Conservation (phyloP, 2,113 vertebrate species). For the Lagopus muta region DNA sequence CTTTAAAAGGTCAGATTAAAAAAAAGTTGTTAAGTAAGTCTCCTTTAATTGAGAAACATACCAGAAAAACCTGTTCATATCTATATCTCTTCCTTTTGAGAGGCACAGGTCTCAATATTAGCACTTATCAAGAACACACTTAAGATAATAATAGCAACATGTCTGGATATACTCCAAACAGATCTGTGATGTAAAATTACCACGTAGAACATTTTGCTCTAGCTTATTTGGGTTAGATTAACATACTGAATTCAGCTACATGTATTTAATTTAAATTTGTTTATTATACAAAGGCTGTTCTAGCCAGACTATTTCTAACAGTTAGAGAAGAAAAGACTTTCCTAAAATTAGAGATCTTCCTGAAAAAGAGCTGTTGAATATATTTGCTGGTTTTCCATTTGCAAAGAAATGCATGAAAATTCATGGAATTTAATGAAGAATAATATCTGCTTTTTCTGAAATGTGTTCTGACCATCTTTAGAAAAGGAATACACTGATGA, state of each 20-base stretch:
- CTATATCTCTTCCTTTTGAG: constrained; percentile 38
- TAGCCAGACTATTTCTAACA: neutral
- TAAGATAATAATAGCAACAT: constrained; percentile 50
- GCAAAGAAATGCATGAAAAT: neutral
- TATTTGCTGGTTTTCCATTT: neutral
- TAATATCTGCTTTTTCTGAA: neutral
- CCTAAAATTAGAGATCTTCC: neutral
- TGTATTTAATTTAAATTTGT: neutral
- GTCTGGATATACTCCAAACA: constrained; percentile 50
- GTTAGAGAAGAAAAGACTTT: neutral
- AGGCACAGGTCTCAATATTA: constrained; percentile 47
- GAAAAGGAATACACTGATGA: neutral
- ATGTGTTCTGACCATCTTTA: neutral
- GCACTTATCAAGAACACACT: constrained; percentile 40
- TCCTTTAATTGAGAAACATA: constrained; percentile 51
- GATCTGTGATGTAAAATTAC: neutral
- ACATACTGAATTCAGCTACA: neutral
- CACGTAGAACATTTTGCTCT: neutral
- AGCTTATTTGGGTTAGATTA: neutral
- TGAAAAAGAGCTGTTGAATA: neutral
- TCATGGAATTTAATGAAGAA: neutral
- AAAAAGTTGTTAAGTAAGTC: constrained; percentile 66
- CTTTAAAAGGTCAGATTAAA: constrained; percentile 79
- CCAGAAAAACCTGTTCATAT: constrained; percentile 45
- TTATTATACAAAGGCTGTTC: neutral